phyloP scores from a whole-genome alignment of 2,888 invertebrate species.

The Chironomus tentans region DNA sequence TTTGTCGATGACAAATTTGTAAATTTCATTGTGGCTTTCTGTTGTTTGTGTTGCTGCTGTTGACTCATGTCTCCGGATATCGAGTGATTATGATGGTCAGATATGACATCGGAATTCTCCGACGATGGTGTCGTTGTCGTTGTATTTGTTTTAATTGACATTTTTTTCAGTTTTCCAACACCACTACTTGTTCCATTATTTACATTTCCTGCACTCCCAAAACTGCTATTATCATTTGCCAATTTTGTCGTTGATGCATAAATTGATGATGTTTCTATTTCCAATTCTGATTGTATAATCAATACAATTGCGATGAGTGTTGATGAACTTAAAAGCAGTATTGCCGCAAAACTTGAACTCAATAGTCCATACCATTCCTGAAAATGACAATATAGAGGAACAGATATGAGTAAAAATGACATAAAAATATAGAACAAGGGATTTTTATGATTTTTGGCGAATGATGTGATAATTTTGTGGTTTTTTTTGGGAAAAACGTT shows the following conservation, averaged over 20 bases:
- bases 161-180: slow-evolving; percentile 6
- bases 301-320: slow-evolving; percentile 45
- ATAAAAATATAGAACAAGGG: no score
- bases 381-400: slow-evolving; percentile 31
- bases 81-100: background rate
- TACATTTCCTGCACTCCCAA: background rate
- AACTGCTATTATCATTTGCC: background rate
- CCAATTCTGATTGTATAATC: slow-evolving; percentile 41
- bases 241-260: background rate
- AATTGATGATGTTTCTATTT: slow-evolving; percentile 13
- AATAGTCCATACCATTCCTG: slow-evolving; percentile 52
- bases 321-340: slow-evolving; percentile 54
- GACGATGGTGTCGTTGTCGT: slow-evolving; percentile 8
- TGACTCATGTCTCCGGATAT: background rate
- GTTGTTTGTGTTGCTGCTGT: slow-evolving; percentile 28
- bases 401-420: background rate
- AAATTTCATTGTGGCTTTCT: slow-evolving; percentile 10
- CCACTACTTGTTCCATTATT: background rate
- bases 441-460: no score
- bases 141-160: slow-evolving; percentile 22
- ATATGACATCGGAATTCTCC: background rate
- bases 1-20: slow-evolving; percentile 35
- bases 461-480: no score
- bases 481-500: no score
- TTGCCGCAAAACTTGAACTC: slow-evolving; percentile 52